Conservation (phyloP, 2,113 vertebrate species). For the Tragelaphus scriptus region DNA sequence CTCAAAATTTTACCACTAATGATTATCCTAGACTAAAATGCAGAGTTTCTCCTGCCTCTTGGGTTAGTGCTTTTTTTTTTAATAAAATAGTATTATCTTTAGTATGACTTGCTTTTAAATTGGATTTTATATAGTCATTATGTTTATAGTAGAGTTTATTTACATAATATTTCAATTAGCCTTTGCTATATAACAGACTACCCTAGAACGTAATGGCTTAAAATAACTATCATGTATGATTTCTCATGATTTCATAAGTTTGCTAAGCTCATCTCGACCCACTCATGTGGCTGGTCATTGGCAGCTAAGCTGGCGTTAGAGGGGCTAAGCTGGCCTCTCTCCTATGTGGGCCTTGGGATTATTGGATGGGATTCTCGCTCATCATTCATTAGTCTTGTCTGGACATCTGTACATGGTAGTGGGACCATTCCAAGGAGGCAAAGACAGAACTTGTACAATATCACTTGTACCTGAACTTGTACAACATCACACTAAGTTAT, state of each 20-base stretch:
- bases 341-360: neutral
- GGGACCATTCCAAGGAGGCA: neutral
- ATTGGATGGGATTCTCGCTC: neutral
- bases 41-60: neutral
- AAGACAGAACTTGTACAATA: neutral
- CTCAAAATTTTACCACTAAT: neutral
- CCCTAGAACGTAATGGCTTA: neutral
- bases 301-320: neutral
- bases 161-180: neutral
- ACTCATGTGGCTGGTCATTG: neutral
- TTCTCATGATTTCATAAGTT: neutral
- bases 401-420: neutral
- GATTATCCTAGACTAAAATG: neutral
- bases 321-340: neutral
- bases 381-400: neutral
- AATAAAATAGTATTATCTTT: neutral
- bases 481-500: neutral
- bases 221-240: neutral
- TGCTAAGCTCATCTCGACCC: neutral
- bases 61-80: neutral
- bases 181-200: neutral
- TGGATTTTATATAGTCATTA: neutral
- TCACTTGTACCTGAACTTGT: neutral
- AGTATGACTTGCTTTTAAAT: neutral
- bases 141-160: constrained; percentile 9